phyloP scores from a whole-genome alignment of 2,113 vertebrate genomes.

The Sinocyclocheilus grahami region DNA sequence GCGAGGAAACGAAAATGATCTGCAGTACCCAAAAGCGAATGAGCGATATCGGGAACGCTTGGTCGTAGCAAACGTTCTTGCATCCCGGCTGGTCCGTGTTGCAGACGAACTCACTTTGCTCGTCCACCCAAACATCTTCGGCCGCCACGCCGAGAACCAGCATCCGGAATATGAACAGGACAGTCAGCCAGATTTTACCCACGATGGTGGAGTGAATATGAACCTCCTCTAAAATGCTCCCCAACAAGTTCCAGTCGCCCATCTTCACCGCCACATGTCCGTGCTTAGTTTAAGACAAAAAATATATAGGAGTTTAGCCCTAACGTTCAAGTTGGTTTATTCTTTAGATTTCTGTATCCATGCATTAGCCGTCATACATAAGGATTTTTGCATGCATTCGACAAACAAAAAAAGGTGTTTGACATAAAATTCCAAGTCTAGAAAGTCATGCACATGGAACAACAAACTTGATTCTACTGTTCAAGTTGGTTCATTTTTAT shows the following conservation, averaged over 20 bases:
- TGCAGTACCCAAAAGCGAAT: constrained; percentile 95
- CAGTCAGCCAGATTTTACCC: constrained; percentile 94
- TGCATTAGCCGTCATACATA: neutral
- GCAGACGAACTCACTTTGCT: constrained; percentile 90
- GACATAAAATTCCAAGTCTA: neutral
- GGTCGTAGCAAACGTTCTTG: constrained; percentile 89
- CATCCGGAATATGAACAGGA: constrained; percentile 95
- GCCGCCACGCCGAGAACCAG: constrained; percentile 90
- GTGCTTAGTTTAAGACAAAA: constrained; percentile 24
- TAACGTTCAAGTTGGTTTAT: neutral
- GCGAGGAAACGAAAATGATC: constrained; percentile 94
- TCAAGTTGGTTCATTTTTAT: neutral
- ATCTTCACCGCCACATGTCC: constrained; percentile 79
- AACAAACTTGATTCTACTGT: neutral
- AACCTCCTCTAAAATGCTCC: constrained; percentile 93
- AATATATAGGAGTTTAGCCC: neutral
- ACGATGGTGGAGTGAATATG: constrained; percentile 92
- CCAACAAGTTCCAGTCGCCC: constrained; percentile 95
- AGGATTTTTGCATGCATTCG: neutral
- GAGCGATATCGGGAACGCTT: constrained; percentile 91
- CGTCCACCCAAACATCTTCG: constrained; percentile 93
- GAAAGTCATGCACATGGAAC: neutral
- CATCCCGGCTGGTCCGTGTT: constrained; percentile 95
- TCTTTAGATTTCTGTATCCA: too few species aligned
- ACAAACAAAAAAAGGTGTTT: neutral